phyloP scores from a whole-genome alignment of 2,797 vertebrate genomes.

The Columba guinea region DNA sequence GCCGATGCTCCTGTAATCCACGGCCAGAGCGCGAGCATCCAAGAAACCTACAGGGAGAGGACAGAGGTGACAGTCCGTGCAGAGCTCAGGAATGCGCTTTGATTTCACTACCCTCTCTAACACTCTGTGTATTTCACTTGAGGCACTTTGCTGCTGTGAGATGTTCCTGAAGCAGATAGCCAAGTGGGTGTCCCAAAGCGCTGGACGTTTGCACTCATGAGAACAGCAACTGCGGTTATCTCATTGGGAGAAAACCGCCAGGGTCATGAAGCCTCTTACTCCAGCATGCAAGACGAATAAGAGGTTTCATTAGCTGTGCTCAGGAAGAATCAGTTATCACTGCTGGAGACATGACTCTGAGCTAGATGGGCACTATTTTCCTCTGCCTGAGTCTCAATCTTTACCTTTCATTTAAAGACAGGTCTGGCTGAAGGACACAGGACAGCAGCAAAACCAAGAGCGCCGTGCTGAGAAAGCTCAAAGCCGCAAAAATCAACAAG shows the following conservation, averaged over 20 bases:
- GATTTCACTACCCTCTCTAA: conserved; percentile 43
- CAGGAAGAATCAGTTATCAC: neutral
- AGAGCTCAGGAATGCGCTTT: neutral
- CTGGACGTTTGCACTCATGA: conserved; percentile 35
- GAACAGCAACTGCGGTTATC: neutral
- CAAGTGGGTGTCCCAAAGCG: conserved; percentile 68
- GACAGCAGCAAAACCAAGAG: neutral
- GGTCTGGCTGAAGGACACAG: neutral
- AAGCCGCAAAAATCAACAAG: neutral
- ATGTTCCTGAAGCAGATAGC: conserved; percentile 58
- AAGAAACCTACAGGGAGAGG: conserved; percentile 83
- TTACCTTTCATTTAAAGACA: neutral
- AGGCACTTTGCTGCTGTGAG: conserved; percentile 66
- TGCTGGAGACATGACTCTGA: neutral
- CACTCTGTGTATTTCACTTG: conserved; percentile 62
- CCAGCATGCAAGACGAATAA: neutral
- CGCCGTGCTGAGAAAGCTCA: neutral
- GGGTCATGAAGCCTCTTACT: conserved; percentile 45
- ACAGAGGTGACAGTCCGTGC: neutral
- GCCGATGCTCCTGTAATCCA: conserved; percentile 93
- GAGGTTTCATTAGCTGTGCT: conserved; percentile 32
- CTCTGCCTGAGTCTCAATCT: neutral
- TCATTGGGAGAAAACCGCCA: conserved; percentile 58
- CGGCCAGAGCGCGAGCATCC: conserved; percentile 88
- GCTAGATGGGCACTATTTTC: neutral